Base-by-base conservation (phyloP, 2,113 vertebrate species). In the Nipponia nippon region DNA sequence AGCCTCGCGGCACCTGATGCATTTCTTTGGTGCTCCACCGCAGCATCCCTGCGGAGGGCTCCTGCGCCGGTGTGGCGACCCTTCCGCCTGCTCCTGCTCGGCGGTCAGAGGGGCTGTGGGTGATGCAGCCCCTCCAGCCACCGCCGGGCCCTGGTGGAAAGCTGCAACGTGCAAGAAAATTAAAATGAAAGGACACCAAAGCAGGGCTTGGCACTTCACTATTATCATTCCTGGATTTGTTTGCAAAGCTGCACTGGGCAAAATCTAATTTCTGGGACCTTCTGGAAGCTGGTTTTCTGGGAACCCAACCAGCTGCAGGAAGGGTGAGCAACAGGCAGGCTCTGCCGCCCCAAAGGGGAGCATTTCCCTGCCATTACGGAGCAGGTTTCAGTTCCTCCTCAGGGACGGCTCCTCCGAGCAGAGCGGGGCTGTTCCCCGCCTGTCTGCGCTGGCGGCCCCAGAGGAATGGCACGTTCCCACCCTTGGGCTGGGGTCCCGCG, bases 281-380 rank as follows among this genome's bases (percentile, higher is more conserved):
- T 89, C 85, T 53, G 90, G 82, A 90, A 91, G 53, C 49, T 58
- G 93, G 53, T 83, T 95, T 91, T 90, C 83, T 79, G 86, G 83
- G 94, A 95, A 97, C 9, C 13, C 50, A 15, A 42, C 15, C 17
- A 59, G 84, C 62, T 52, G 69, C 5, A 49, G 75, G 63, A 65
- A 30, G 56, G 70, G 11, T 0, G 3, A 50, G 72, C 79, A 34
- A 17, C 14, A 7, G 66, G 36, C 44, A 4, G 71, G 89, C 95
- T 88, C 66, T 56, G 83, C 52, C 9, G 2, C 40, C 26, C 17
- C 3, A 0, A 11, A 0, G 5, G 15, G 62, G 30, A 63, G 32
- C 1, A 0, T 65, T 79, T 47, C 71, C 56, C 44, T 36, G 52
- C 53, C 65, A 11, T 46, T 20, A 9, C 0, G 1, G 50, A 23